Evolutionary conservation across 2,797 vertebrate genomes (phyloP).

Genomic region (Pseudochirops cupreus): DNA sequence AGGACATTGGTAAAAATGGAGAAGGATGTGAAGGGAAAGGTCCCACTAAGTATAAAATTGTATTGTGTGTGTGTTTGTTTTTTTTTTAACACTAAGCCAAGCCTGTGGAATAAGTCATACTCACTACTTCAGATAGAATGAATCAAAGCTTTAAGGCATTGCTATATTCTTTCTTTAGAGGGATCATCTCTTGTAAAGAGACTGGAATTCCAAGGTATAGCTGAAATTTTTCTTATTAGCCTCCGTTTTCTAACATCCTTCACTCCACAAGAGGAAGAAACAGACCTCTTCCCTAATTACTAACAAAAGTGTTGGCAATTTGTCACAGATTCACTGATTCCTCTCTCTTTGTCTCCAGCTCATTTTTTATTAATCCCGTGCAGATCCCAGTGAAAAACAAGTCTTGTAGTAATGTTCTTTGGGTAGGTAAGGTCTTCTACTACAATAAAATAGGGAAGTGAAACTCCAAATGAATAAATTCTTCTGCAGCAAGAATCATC

Average conservation of each 20-base stretch:
- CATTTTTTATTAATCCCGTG: not conserved
- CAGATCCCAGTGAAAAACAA: not conserved
- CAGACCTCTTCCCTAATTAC: not conserved
- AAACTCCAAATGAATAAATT: not conserved
- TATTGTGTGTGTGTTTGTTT: no score
- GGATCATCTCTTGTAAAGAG: not conserved
- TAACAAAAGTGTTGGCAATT: not conserved
- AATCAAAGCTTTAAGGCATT: not conserved
- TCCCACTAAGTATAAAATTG: no score
- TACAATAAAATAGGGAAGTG: not conserved
- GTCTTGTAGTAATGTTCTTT: not conserved
- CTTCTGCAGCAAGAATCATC: not conserved
- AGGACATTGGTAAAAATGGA: not conserved
- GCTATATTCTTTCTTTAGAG: not conserved
- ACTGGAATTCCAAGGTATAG: not conserved
- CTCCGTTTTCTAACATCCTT: not conserved
- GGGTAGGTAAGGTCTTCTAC: not conserved
- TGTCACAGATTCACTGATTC: not conserved
- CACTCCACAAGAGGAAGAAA: not conserved
- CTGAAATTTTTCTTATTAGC: not conserved
- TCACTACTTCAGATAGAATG: not conserved
- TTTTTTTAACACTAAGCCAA: not conserved
- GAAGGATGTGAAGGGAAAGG: not conserved
- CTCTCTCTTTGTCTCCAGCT: not conserved
- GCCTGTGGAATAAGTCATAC: not conserved